Evolutionary conservation across 1,140 invertebrate genomes (phyloP), one percentile per base, ranked within the genome.

Genomic region (Helicoverpa armigera): DNA sequence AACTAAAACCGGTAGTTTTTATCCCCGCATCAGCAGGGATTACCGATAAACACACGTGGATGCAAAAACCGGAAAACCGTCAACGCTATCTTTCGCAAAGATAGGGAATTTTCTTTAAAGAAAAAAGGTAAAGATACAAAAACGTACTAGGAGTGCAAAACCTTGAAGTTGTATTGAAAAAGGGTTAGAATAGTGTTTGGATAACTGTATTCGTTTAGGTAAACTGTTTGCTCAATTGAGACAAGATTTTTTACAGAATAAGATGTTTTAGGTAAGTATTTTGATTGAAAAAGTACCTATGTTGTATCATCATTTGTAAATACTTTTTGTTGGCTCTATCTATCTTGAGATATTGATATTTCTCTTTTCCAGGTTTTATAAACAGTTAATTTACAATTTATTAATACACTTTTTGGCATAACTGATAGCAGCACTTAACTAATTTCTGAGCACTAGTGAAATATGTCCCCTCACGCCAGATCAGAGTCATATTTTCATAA

Each of bases 1-100:
- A 29, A 11, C 29, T 5, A 61, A 61, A 31, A 29, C 23, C 58
- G 23, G 58, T 61, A 61, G 13, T 29, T 31, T 23, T 29, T 61
- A 61, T 61, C 58, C 58, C 58, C 12, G 29, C 23, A 29, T 61
- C 58, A 61, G 58, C 58, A 61, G 12, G 23, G 58, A 61, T 61
- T 61, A 61, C 58, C 58, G 18, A 29, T 61, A 54, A 14, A 43
- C 35, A 43, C 35, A 43, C 35, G 35, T 43, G 35, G 35, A 61
- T 61, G 58, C 29, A 31, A 61, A 29, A 23, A 31, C 23, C 23
- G 58, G 58, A 29, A 23, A 60, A 29, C 12, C 12, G 58, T 29
- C 4, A 61, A 31, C 58, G 58, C 18, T 29, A 61, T 61, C 58
- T 61, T 31, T 29, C 23, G 12, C 29, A 31, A 13, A 61, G 58